Base-by-base conservation (phyloP, 64 coral and sea anemone genomes). In the Montipora cactus region DNA sequence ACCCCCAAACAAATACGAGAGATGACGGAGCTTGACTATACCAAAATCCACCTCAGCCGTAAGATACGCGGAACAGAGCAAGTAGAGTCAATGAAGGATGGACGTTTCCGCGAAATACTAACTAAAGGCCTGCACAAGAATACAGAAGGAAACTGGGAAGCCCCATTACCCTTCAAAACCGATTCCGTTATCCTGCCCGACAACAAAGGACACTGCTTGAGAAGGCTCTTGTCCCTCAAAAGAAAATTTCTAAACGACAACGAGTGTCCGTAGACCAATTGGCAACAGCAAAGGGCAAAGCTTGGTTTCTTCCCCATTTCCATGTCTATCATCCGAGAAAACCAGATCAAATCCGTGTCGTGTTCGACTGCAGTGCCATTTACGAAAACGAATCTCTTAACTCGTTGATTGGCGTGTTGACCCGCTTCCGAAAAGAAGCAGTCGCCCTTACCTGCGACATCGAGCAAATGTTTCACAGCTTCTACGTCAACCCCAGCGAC, bases 1-100 rank as follows among this genome's bases (percentile, higher is more conserved):
- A 83, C 6, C 11, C 87, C 86, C 1, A 89, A 62, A 25, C 79
- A 94, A 76, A 2, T 94, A 62, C 76, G 86, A 1, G 64, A 89
- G 8, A 89, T 88, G 92, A 81, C 76, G 92, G 77, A 94, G 62
- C 44, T 94, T 0, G 79, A 94, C 19, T 89, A 94, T 28, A 94
- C 16, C 50, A 68, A 88, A 49, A 78, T 89, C 50, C 74, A 80
- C 50, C 37, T 0, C 37, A 37, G 37, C 37, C 37, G 37, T 37
- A 37, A 37, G 37, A 37, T 37, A 37, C 37, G n/a, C 3, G 81
- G 70, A 74, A 52, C 47, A 3, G 69, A 78, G 53, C 49, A 77
- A 2, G 20, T 46, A 15, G 73, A 89, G 58, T 77, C 73, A 5
- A 81, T 67, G 8, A 62, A 80, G 12, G 76, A 81, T 12, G 47